A percentile compares a stretch with the other conserved stretches of the same genome.
Conservation (phyloP, 2,888 invertebrate species). For the Neuroscelio doddi region DNA sequence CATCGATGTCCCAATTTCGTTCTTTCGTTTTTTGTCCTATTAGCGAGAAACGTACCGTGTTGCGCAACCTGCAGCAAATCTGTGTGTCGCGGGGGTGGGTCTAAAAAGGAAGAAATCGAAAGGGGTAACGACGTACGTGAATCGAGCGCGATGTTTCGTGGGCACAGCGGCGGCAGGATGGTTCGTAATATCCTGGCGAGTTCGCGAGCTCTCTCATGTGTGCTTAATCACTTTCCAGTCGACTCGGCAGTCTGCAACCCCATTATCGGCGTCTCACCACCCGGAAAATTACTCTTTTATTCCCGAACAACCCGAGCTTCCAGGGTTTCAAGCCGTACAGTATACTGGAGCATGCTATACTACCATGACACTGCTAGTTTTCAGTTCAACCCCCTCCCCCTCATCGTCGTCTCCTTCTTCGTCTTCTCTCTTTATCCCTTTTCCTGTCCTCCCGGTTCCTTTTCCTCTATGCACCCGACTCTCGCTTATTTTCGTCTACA, state of each 20-base stretch:
- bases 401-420: not conserved
- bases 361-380: constrained; percentile 42
- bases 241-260: constrained; percentile 71
- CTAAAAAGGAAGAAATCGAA: constrained; percentile 14
- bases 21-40: too few species aligned
- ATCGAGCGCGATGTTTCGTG: constrained; percentile 1
- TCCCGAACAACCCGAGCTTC: constrained; percentile 64
- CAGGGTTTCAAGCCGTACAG: constrained; percentile 51
- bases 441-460: constrained; percentile 2
- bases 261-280: constrained; percentile 71
- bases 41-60: too few species aligned
- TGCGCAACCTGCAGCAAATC: too few species aligned
- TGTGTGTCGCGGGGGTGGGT: not conserved
- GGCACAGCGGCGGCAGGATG: constrained; percentile 50
- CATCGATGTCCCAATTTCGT: too few species aligned
- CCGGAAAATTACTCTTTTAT: constrained; percentile 72
- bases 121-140: constrained; percentile 16
- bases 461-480: constrained; percentile 28
- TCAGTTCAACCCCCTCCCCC: constrained; percentile 45
- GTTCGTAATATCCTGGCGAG: constrained; percentile 69
- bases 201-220: constrained; percentile 70
- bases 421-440: constrained; percentile 2
- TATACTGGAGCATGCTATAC: constrained; percentile 16
- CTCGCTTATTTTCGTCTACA: constrained; percentile 38
- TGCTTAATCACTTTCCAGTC: constrained; percentile 72